Conservation (phyloP, 2,113 vertebrate species). For the Equus przewalskii region DNA sequence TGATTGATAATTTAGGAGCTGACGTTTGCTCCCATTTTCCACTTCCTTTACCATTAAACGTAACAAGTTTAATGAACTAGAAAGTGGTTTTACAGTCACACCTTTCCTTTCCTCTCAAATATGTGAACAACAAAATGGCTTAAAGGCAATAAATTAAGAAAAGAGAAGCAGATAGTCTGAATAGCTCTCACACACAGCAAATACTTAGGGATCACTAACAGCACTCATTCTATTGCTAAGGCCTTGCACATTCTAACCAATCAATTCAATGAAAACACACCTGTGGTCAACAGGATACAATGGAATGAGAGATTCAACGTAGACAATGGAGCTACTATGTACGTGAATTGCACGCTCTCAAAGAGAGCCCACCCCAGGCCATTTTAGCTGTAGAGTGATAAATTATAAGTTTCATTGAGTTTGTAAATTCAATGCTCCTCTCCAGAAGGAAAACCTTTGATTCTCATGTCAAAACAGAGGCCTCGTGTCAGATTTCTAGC, state of each 20-base stretch:
- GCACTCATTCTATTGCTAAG: not conserved
- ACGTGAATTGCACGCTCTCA: not conserved
- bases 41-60: not conserved
- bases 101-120: not conserved
- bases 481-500: not conserved
- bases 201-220: not conserved
- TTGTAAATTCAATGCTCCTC: not conserved
- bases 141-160: constrained; percentile 10
- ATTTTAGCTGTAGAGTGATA: not conserved
- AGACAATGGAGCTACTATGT: not conserved
- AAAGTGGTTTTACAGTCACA: not conserved
- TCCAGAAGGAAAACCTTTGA: not conserved
- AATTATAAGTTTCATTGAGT: not conserved
- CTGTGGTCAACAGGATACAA: not conserved
- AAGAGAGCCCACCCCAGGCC: not conserved
- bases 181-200: not conserved
- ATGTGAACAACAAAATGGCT: not conserved
- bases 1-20: not conserved
- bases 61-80: not conserved
- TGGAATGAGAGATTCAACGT: not conserved
- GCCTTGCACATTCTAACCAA: no score
- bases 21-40: not conserved
- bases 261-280: not conserved
- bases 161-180: not conserved
- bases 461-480: not conserved